Conservation (phyloP, 2,888 invertebrate genomes). For the Autographa gamma region DNA sequence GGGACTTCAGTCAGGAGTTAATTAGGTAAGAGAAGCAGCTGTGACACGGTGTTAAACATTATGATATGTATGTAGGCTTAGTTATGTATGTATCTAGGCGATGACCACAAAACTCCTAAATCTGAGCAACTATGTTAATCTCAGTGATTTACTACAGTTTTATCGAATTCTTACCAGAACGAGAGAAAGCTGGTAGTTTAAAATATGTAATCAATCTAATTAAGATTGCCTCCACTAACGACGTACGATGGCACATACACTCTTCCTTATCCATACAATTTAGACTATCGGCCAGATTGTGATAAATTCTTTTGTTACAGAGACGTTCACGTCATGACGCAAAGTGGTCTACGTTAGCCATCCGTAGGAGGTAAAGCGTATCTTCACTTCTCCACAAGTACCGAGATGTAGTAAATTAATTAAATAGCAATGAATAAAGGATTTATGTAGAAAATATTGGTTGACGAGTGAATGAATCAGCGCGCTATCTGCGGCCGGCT, state of each 20-base stretch:
- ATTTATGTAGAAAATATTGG: conserved; percentile 8
- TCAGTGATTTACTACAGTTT: neutral
- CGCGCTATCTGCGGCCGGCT: conserved; percentile 24
- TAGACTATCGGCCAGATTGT: too few species aligned
- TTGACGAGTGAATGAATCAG: conserved; percentile 41
- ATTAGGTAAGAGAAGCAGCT: neutral
- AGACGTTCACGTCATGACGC: neutral
- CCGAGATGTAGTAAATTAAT: neutral
- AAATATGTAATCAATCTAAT: neutral
- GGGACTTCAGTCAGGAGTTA: neutral
- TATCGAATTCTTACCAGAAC: conserved; percentile 4
- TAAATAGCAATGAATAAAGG: conserved; percentile 12
- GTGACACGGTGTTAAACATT: neutral
- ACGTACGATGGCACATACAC: neutral
- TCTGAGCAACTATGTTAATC: conserved; percentile 1
- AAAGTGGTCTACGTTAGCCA: neutral
- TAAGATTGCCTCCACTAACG: neutral
- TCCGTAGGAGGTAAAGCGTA: neutral
- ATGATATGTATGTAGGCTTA: neutral
- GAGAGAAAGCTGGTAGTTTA: conserved; percentile 2
- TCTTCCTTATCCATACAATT: neutral
- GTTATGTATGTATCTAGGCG: neutral
- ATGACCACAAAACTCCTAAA: neutral
- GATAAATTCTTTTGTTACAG: neutral
- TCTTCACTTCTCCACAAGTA: neutral